Evolutionary conservation across 2,888 invertebrate species (phyloP), one percentile per base, ranked within the genome.

Genomic region (Cerastoderma edule): DNA sequence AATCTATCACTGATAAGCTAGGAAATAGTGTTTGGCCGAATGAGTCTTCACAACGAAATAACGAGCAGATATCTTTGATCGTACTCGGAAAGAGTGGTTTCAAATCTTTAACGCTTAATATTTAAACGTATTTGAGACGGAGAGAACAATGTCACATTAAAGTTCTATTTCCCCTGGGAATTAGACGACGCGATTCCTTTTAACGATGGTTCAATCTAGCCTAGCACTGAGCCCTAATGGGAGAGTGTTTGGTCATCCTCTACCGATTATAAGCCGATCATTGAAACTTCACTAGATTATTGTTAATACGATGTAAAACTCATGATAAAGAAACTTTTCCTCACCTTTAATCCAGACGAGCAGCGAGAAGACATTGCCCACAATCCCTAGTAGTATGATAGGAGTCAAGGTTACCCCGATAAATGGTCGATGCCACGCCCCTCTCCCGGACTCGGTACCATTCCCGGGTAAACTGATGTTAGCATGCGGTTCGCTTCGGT

Each of bases 271-370:
- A 16, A 39, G 39, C 8, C 10, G 39, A 10, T 39, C 16, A 39
- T 10, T 10, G 16, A 39, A 39, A 39, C n/a, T n/a, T n/a, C n/a
- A n/a, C n/a, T 10, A 39, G 39, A 39, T 8, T 19, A 16, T 46
- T 46, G 16, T n/a, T 46, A 46, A 46, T 19, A 39, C 2, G 24
- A 8, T 22, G 24, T 16, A 53, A 53, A 13, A 2, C 19, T 53
- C 1, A 22, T n/a, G 6, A 8, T n/a, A 53, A 1, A 53, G 16
- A 53, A 0, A 63, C 32, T 22, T 35, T 13, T 19, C 32, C 70
- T 68, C 75, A 72, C 81, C 81, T 72, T 81, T 78, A 3, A 81
- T 66, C 81, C 81, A 81, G 0, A 81, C 81, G 10, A 81, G 56
- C 4, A 81, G 64, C 3, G 78, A 78, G 22, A 78, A 78, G 3